These are phyloP conservation scores for Heteromormyrus szaboi DNA, from an alignment of 2,797 vertebrate genomes.

Conservation along the genomic window DNA sequence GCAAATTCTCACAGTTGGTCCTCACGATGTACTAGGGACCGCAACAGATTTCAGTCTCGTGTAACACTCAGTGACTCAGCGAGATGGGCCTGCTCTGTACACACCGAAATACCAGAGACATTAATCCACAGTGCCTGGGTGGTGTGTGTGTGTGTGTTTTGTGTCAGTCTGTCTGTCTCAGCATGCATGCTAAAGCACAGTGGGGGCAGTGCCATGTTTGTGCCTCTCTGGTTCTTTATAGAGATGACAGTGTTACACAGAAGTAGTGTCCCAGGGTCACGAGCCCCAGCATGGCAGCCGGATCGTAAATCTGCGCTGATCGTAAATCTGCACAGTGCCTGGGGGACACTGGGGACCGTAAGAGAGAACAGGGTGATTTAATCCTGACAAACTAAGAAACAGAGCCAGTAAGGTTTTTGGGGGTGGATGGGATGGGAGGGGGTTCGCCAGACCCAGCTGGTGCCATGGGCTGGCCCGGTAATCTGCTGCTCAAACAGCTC, in stretches of 20 bases:
- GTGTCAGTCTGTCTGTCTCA: neutral
- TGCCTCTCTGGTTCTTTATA: neutral
- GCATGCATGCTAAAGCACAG: neutral
- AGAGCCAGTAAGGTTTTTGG: neutral
- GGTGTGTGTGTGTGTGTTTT: slow-evolving; percentile 23
- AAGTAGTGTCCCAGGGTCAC: neutral
- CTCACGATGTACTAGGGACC: slow-evolving; percentile 40
- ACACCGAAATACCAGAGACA: slow-evolving; percentile 52
- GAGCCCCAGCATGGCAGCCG: neutral
- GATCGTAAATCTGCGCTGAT: neutral
- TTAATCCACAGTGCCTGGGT: slow-evolving; percentile 44
- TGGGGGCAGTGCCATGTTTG: neutral
- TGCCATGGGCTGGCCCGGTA: slow-evolving; percentile 48
- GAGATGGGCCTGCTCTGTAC: slow-evolving; percentile 37
- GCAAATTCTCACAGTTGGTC: slow-evolving; percentile 47
- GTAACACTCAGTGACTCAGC: slow-evolving; percentile 51
- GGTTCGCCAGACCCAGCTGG: slow-evolving; percentile 25
- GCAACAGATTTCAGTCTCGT: slow-evolving; percentile 42
- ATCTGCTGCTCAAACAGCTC: slow-evolving; percentile 57
- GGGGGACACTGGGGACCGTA: neutral
- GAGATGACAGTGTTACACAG: neutral
- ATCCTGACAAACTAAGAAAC: neutral
- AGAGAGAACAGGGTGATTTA: neutral
- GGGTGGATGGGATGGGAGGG: neutral
- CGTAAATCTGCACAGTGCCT: neutral